Base-by-base conservation (phyloP, 2,797 vertebrate genomes). In the Thamnophis elegans region DNA sequence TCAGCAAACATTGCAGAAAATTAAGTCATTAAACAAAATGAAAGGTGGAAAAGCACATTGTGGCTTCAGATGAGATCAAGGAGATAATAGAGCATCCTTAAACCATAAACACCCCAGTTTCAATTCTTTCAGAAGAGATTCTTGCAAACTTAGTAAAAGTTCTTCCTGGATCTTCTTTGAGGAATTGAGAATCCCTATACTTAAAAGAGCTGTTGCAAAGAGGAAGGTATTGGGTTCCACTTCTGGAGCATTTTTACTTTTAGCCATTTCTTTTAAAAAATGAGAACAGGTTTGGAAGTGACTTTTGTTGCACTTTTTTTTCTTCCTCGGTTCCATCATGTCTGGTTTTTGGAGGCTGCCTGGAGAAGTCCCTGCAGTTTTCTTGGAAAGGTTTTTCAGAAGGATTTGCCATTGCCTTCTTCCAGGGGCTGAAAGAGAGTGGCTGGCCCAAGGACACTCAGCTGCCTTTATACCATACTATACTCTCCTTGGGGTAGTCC, bases 51-150 rank as follows among this genome's bases (percentile, higher is more conserved):
- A 22, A 93, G 93, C 54, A 91, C 93, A 90, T 78, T 91, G 1
- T 88, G 89, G 0, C 22, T 94, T 92, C 51, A 89, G 28, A 65
- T 10, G 9, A 0, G 88, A 90, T 55, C 0, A 11, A 89, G 94
- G 58, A 56, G 93, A 88, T 68, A 54, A 4, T 8, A 25, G 20
- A 59, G 22, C 90, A 92, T 93, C 89, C 93, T 92, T 94, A 95
- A 82, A 87, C n/a, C 32, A n/a, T 8, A 93, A n/a, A 32, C 2
- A 88, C 53, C 1, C 13, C 28, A 14, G 91, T 85, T 86, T 22
- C 85, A 91, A 95, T 93, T 95, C 82, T 87, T 94, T 73, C 94
- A 87, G 89, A 93, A 94, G 8, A 95, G n/a, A 93, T 96, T 95
- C 93, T 26, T 93, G 53, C 8, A 96, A 85, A 94, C 89, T 16